Evolutionary conservation across 2,113 vertebrate species (phyloP), one percentile per base, ranked within the genome.

Genomic region (Callipepla californica): DNA sequence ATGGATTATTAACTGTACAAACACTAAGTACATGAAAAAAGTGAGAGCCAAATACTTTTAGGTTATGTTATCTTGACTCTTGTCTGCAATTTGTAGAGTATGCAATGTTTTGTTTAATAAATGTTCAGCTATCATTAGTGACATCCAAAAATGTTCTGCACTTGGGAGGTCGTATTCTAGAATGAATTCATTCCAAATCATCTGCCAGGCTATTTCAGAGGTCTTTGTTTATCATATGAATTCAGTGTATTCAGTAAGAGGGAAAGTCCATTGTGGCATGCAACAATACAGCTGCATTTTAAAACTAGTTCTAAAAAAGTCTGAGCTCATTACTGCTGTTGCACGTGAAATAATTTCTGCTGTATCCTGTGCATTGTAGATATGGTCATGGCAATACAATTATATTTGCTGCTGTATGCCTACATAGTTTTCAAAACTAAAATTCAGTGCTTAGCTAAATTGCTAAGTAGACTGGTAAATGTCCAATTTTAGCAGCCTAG

Each of bases 401-500:
- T 67, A 61, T 92, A 89, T 91, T 95, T 97, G 91, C 87, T 93
- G 70, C 67, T 89, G 78, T 95, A 57, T 93, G 91, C 82, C 80
- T 75, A 74, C 78, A 92, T 66, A 92, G 90, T 92, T 97, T 96
- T 86, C 84, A 88, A 92, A 96, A 93, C 89, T 97, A 79, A 93
- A 95, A 96, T 84, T 68, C 84, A 92, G 7, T 92, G 87, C 95
- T 94, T 96, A 91, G 89, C 87, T 95, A 93, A 91, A 96, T 96
- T 92, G 90, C 92, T 93, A 82, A 90, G 91, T 91, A 95, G 85
- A 77, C 86, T 97, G 94, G 94, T 93, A 95, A 90, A 94, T 92
- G 90, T 94, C 95, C 92, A 96, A 96, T 95, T 96, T 97, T 97
- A 96, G 96, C 93, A 96, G 89, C 83, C 72, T 93, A 92, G 57